Conservation (phyloP, 2,888 invertebrate genomes). For the Cryptus armator region DNA sequence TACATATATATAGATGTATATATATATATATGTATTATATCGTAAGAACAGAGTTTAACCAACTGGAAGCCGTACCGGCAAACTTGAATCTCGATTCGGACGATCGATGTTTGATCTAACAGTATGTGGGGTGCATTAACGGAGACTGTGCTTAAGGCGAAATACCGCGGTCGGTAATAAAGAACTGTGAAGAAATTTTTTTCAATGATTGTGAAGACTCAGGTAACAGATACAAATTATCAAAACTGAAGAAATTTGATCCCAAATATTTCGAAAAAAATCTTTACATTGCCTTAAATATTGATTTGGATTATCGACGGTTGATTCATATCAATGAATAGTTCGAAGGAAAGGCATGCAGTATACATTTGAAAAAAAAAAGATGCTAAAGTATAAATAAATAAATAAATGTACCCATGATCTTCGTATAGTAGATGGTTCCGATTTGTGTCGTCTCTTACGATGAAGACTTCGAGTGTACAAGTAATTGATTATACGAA, state of each 20-base stretch:
- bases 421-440: slow-evolving; percentile 70
- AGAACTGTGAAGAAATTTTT: background rate
- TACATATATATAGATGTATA: background rate
- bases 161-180: background rate
- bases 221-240: background rate
- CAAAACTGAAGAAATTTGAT: too few relatives aligned
- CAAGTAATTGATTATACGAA: slow-evolving; percentile 75
- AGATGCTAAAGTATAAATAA: background rate
- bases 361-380: slow-evolving; percentile 47
- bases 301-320: too few relatives aligned
- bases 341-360: slow-evolving; percentile 36
- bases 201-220: background rate
- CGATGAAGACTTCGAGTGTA: slow-evolving; percentile 74
- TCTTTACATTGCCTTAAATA: too few relatives aligned
- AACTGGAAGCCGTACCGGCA: slow-evolving; percentile 61
- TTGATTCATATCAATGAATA: background rate
- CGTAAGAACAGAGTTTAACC: slow-evolving; percentile 28
- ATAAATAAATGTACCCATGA: slow-evolving; percentile 72
- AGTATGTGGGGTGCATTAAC: background rate
- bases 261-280: background rate
- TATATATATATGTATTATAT: background rate
- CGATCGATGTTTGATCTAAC: slow-evolving; percentile 24
- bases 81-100: slow-evolving; percentile 48
- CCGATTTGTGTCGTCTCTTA: slow-evolving; percentile 67
- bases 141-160: background rate